These are phyloP conservation scores for Numenius arquata DNA, from an alignment of 2,113 vertebrate species.

Conservation along the genomic window DNA sequence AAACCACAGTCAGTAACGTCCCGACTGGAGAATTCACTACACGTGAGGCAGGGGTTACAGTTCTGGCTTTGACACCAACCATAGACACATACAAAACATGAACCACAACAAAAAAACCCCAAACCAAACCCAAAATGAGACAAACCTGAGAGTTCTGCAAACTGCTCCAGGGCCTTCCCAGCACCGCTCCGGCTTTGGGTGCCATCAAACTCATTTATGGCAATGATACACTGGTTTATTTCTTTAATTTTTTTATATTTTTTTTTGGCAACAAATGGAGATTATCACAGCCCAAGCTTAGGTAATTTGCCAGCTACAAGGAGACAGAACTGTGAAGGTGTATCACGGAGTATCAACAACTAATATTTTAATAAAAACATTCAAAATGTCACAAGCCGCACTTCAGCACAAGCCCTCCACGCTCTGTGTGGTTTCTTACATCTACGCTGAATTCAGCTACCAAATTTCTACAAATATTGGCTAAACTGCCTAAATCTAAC, in stretches of 20 bases:
- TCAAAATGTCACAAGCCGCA: background rate
- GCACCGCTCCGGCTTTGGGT: background rate
- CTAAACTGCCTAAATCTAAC: background rate
- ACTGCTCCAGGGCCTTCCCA: background rate
- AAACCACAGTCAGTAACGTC: background rate
- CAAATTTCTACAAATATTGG: constrained; percentile 16
- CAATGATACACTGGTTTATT: no score
- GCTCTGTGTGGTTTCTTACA: background rate
- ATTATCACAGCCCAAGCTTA: background rate
- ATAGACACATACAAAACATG: rapidly evolving
- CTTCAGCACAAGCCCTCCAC: constrained; percentile 29
- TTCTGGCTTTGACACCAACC: background rate
- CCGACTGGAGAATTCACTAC: background rate
- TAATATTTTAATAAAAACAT: background rate
- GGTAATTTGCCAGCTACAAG: background rate
- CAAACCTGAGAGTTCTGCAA: no score
- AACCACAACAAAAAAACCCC: background rate
- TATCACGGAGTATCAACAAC: background rate
- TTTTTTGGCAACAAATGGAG: background rate
- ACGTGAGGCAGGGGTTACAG: background rate
- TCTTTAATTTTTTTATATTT: no score
- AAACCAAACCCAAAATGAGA: background rate
- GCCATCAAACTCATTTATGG: background rate
- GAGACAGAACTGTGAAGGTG: background rate
- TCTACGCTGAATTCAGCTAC: background rate